Conservation (phyloP, 2,888 invertebrate genomes). For the Chrysina gloriosa region DNA sequence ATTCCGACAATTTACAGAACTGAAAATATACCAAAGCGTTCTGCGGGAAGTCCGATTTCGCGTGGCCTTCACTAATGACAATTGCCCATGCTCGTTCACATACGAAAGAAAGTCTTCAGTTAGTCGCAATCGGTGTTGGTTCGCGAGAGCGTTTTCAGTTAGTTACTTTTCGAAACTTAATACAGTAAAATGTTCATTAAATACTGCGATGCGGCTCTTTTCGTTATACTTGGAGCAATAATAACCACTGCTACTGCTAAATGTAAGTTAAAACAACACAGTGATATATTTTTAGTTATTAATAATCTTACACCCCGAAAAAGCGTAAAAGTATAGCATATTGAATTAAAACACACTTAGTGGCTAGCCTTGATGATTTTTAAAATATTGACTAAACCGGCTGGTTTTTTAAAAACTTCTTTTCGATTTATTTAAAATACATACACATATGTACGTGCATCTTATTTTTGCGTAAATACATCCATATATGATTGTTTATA, state of each 20-base stretch:
- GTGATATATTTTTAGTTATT: not conserved
- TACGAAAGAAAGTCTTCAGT: slow-evolving; percentile 34
- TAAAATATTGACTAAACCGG: not conserved
- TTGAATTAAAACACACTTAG: not conserved
- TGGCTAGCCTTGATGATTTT: not conserved
- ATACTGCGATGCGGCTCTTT: not conserved
- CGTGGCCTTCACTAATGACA: slow-evolving; percentile 29
- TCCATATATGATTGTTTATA: not conserved
- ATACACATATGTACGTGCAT: not conserved
- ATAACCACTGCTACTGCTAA: not conserved
- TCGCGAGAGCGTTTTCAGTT: slow-evolving; percentile 20
- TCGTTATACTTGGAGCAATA: not conserved
- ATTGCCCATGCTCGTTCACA: slow-evolving; percentile 9
- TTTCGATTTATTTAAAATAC: not conserved
- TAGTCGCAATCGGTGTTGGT: slow-evolving; percentile 30
- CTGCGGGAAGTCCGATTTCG: slow-evolving; percentile 22
- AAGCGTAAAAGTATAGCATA: not conserved
- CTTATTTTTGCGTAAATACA: not conserved
- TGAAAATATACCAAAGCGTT: slow-evolving; percentile 6
- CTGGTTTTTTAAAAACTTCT: not conserved
- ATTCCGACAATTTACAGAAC: not conserved
- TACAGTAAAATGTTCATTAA: slow-evolving; percentile 3
- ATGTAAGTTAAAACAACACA: slow-evolving; percentile 14
- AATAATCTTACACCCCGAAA: not conserved
- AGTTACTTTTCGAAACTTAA: not conserved